phyloP scores from a whole-genome alignment of 2,797 vertebrate species.

The Lerista edwardsae region DNA sequence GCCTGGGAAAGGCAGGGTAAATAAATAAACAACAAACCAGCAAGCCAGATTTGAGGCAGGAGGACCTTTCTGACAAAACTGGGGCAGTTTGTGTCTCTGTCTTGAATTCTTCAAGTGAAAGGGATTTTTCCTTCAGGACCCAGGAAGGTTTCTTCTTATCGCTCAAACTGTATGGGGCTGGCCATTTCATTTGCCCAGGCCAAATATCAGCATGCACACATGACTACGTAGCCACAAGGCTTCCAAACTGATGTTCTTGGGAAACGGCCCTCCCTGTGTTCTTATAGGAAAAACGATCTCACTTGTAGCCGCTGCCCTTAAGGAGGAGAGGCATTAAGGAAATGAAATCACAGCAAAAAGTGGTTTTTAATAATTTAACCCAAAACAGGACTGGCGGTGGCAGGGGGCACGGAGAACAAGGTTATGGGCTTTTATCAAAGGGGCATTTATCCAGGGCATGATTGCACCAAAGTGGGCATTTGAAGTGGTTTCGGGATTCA shows the following conservation, averaged over 20 bases:
- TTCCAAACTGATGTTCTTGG: not conserved
- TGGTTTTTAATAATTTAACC: not conserved
- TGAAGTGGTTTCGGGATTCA: not conserved
- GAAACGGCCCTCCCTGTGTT: not conserved
- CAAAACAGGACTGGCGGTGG: not conserved
- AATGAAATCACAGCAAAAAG: not conserved
- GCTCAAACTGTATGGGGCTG: not conserved
- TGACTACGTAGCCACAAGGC: not conserved
- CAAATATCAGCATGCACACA: not conserved
- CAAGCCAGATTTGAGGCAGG: not conserved
- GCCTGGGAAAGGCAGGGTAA: no score
- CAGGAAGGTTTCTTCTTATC: not conserved
- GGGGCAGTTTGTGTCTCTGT: not conserved
- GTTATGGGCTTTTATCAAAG: not conserved
- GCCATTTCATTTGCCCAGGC: no score
- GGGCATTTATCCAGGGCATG: fast-evolving
- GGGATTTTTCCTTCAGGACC: not conserved
- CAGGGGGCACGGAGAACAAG: not conserved
- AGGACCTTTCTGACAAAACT: not conserved
- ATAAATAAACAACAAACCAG: no score
- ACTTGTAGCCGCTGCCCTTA: not conserved
- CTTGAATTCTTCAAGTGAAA: not conserved
- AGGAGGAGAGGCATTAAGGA: not conserved
- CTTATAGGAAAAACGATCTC: not conserved
- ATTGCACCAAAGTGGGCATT: fast-evolving